Conservation (phyloP, 2,113 vertebrate genomes). For the Otis tarda region DNA sequence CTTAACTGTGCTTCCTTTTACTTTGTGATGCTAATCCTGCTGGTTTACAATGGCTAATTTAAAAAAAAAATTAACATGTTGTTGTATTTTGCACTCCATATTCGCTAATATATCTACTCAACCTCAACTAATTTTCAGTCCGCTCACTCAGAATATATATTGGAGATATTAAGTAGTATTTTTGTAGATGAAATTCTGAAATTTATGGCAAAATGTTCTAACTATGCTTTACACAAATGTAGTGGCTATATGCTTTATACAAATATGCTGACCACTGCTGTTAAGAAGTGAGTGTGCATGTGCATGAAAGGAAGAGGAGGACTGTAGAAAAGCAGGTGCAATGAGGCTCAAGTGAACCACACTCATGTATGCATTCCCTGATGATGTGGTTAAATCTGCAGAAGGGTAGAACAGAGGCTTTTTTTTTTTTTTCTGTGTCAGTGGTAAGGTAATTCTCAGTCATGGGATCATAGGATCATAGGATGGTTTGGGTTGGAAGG, state of each 20-base stretch:
- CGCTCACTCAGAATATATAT: background rate
- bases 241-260: background rate
- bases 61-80: background rate
- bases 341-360: background rate
- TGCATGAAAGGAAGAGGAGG: background rate
- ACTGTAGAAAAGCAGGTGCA: background rate
- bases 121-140: background rate
- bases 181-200: background rate
- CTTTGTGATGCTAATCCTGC: background rate
- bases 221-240: background rate
- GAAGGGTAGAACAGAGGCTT: background rate
- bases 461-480: background rate
- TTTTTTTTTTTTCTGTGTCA: background rate
- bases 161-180: background rate
- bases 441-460: background rate
- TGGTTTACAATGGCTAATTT: background rate
- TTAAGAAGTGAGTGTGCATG: background rate
- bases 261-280: background rate
- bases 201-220: background rate
- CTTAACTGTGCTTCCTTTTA: background rate
- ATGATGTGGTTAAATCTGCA: background rate
- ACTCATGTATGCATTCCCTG: background rate
- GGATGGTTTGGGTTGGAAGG: too few relatives aligned
- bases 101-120: background rate
- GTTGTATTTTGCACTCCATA: background rate